phyloP scores from a whole-genome alignment of 64 coral and sea anemone species.

The Stichodactyla mertensii region DNA sequence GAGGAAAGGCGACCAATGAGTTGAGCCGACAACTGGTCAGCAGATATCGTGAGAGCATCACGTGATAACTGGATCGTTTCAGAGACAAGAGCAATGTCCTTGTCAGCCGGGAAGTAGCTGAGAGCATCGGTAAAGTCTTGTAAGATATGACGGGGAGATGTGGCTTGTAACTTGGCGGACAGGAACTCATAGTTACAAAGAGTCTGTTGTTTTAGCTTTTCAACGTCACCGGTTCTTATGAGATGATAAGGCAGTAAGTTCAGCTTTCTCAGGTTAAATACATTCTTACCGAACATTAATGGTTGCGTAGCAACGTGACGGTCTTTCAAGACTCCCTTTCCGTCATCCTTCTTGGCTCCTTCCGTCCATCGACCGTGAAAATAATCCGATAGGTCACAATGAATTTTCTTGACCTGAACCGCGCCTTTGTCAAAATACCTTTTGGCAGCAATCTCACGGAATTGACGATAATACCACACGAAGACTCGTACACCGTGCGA shows the following conservation, averaged over 20 bases:
- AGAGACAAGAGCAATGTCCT: slow-evolving; percentile 75
- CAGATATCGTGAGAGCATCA: slow-evolving; percentile 68
- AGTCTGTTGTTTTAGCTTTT: slow-evolving; percentile 73
- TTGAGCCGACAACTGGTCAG: slow-evolving; percentile 85
- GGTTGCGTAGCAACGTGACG: slow-evolving; percentile 69
- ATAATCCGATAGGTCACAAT: slow-evolving; percentile 64
- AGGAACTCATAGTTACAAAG: slow-evolving; percentile 93
- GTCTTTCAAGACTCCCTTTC: slow-evolving; percentile 59
- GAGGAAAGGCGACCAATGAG: slow-evolving; percentile 86
- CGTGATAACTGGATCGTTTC: slow-evolving; percentile 87
- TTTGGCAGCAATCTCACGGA: slow-evolving; percentile 73
- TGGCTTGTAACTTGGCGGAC: slow-evolving; percentile 59
- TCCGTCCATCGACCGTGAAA: slow-evolving; percentile 72
- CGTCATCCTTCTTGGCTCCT: slow-evolving; percentile 54
- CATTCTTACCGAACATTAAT: slow-evolving; percentile 38
- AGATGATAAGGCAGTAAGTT: slow-evolving; percentile 87
- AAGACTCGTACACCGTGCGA: slow-evolving; percentile 64
- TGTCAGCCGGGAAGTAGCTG: slow-evolving; percentile 52
- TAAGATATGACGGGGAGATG: slow-evolving; percentile 69
- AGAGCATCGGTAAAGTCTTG: slow-evolving; percentile 81
- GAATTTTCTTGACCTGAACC: slow-evolving; percentile 43
- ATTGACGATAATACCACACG: slow-evolving; percentile 70
- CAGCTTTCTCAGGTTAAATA: slow-evolving; percentile 73
- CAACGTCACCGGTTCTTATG: slow-evolving; percentile 58
- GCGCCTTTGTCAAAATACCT: slow-evolving; percentile 59